Evolutionary conservation across 1,140 invertebrate species (phyloP).

Genomic region (Drosophila nigromelanica): DNA sequence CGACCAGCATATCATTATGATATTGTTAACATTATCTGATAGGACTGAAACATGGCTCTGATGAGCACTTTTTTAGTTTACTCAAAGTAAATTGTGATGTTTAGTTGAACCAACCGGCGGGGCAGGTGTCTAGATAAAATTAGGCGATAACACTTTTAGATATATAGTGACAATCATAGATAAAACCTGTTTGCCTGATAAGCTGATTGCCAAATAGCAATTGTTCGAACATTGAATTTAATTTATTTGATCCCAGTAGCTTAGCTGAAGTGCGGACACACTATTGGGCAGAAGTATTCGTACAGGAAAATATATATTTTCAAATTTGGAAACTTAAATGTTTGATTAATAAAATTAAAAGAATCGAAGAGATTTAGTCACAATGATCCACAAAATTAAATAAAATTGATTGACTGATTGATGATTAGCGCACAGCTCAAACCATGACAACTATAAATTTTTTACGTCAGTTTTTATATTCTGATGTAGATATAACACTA

Average conservation of each 20-base stretch:
- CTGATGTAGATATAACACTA: too few relatives aligned
- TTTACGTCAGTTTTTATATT: too few relatives aligned
- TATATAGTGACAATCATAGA: background rate
- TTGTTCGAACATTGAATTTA: conserved; percentile 17
- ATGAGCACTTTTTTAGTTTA: background rate
- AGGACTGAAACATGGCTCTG: too few relatives aligned
- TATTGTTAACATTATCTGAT: conserved; percentile 4
- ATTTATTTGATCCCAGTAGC: conserved; percentile 18
- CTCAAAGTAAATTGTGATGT: background rate
- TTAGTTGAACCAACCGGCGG: background rate
- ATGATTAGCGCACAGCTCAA: too few relatives aligned
- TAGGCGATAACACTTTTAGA: background rate
- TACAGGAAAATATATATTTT: too few relatives aligned
- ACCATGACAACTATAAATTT: too few relatives aligned
- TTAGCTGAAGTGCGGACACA: conserved; percentile 6
- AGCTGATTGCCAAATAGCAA: conserved; percentile 11
- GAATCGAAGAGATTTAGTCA: too few relatives aligned
- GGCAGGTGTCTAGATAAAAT: background rate
- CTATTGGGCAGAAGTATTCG: conserved; percentile 2
- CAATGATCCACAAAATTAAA: too few relatives aligned
- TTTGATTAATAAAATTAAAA: too few relatives aligned
- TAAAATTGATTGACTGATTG: too few relatives aligned
- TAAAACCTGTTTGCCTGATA: conserved; percentile 13
- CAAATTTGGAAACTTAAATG: too few relatives aligned
- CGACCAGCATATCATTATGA: conserved; percentile 18